Conservation (phyloP, 2,888 invertebrate genomes). For the Mactromeris polynyma region DNA sequence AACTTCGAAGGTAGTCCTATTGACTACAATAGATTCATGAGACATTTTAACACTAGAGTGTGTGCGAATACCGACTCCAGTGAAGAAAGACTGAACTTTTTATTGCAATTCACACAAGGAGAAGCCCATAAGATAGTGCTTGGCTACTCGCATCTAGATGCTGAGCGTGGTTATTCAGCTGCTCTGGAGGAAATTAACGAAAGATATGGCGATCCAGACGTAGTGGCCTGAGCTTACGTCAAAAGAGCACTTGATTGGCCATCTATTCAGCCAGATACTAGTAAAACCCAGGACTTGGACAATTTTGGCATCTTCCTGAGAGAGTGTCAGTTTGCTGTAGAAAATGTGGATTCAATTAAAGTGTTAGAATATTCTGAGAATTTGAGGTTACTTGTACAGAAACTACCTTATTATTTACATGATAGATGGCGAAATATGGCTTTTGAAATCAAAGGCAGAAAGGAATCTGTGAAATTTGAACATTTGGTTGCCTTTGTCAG, state of each 20-base stretch:
- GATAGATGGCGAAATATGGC: conserved; percentile 11
- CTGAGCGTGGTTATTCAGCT: conserved; percentile 19
- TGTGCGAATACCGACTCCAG: conserved; percentile 41
- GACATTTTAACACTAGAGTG: conserved; percentile 47
- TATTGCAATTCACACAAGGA: conserved; percentile 41
- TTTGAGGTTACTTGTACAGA: background rate
- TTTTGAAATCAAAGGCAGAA: background rate
- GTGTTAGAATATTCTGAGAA: conserved; percentile 1
- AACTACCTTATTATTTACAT: conserved; percentile 14
- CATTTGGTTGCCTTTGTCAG: background rate
- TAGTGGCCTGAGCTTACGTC: conserved; percentile 42
- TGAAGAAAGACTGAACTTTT: conserved; percentile 49
- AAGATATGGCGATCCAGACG: conserved; percentile 51
- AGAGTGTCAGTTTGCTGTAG: conserved; percentile 7
- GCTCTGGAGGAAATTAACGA: conserved; percentile 37
- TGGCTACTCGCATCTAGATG: conserved; percentile 41
- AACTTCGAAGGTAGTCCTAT: conserved; percentile 50
- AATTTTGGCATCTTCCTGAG: background rate
- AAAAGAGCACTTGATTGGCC: conserved; percentile 18
- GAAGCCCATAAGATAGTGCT: conserved; percentile 48
- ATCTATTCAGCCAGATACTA: background rate
- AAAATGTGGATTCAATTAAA: background rate
- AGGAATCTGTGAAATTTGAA: background rate
- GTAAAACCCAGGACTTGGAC: background rate
- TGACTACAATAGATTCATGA: conserved; percentile 42